phyloP scores from a whole-genome alignment of 1,140 invertebrate species.

The Sarcophaga bullata region DNA sequence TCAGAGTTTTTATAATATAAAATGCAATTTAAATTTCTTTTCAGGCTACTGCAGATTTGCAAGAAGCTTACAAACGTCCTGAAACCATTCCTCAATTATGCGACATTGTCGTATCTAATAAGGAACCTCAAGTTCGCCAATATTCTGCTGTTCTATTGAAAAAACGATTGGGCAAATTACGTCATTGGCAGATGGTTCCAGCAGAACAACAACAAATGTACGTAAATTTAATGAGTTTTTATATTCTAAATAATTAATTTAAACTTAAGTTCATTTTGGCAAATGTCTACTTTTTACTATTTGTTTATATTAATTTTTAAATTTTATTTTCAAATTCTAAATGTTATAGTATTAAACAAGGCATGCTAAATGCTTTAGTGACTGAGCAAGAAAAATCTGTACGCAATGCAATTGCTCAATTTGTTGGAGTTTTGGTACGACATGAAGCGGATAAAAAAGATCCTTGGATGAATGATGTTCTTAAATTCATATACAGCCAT shows the following conservation, averaged over 20 bases:
- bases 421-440: constrained; percentile 76
- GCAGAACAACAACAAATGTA: constrained; percentile 68
- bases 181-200: constrained; percentile 72
- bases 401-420: constrained; percentile 73
- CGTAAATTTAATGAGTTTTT: constrained; percentile 33
- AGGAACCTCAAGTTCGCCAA: constrained; percentile 73
- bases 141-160: constrained; percentile 74
- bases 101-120: constrained; percentile 69
- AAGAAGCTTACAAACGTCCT: constrained; percentile 73
- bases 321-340: neutral
- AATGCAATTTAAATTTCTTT: constrained; percentile 18
- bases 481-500: constrained; percentile 71
- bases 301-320: too few species aligned
- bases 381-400: constrained; percentile 73
- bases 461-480: constrained; percentile 74
- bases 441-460: constrained; percentile 73
- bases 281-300: too few species aligned
- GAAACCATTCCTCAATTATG: constrained; percentile 71
- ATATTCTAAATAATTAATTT: neutral
- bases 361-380: constrained; percentile 70
- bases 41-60: constrained; percentile 74
- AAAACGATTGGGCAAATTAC: constrained; percentile 71
- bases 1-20: constrained; percentile 42
- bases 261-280: too few species aligned
- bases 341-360: constrained; percentile 69